Base-by-base conservation (phyloP, 1,140 invertebrate genomes). In the Drosophila baimaii region DNA sequence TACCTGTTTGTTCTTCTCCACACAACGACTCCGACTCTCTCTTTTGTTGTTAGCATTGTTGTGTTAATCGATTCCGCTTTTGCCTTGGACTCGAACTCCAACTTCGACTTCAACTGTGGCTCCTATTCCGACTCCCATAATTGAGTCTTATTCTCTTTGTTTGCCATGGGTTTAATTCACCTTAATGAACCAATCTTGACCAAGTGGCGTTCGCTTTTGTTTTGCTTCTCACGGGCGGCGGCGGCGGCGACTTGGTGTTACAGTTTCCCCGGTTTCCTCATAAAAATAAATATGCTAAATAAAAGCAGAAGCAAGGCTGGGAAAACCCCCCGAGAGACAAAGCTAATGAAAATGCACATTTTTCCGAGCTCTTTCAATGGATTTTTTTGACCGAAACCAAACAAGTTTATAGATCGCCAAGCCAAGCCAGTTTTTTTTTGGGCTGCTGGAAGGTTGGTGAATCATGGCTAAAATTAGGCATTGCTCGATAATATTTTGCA, bases 391-490 rank as follows among this genome's bases (percentile, higher is more conserved):
- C 9, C 21, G 21, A 57, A 58, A 62, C 75, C 61, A 83, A 83
- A 83, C 81, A 61, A 74, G 77, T 84, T 83, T 83, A 77, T 81
- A 66, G 71, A 84, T 74, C 65, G 55, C 44, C 46, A 70, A 54
- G 68, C 59, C 59, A 68, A 54, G 68, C 59, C 59, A 68, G 68
- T 69, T 86, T 62, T 47, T 31, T 39, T 25, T 27, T 57, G 44
- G 19, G 19, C 29, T 33, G 49, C 13, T 6, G 46, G n/a, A n/a
- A 27, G 27, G 29, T 10, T 29, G 57, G 74, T 88, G 83, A 88
- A 88, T 88, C 83, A 88, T 70, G 71, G 72, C 81, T 89, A 88
- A 88, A 89, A 83, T 88, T 88, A 88, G 83, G 81, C 59, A 70
- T 59, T 56, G 65, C 70, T 51, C 54, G 49, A 33, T 44, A 23